Base-by-base conservation (phyloP, 2,888 invertebrate species). In the Entomobrya multifasciata region DNA sequence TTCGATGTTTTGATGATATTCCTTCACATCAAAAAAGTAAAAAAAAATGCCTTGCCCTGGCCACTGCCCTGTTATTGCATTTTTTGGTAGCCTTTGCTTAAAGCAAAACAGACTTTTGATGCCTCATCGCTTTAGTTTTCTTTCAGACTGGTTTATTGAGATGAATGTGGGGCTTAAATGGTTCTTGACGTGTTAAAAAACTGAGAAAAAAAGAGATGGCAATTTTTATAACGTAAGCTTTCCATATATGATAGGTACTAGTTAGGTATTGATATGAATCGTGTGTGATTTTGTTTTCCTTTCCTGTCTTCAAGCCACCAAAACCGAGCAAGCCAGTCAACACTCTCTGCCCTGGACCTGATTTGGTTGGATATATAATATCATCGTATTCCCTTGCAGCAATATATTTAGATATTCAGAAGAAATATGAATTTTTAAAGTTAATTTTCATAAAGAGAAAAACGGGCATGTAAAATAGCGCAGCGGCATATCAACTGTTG, bases 111-210 rank as follows among this genome's bases (percentile, higher is more conserved):
- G 10, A 36, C 36, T 17, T 41, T 22, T 25, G 25, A 20, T 57
- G 8, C 11, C 13, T 55, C 55, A 8, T 17, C n/a, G 52, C n/a
- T 55, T 15, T 55, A 15, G 13, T 52, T 52, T 60, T 15, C 27
- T 15, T 41, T 49, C 57, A 81, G 81, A 81, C 81, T 81, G 81
- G 81, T 81, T 81, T 81, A 81, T 72, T 81, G 57, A 70, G 70
- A 72, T 49, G 47, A 81, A 72, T 81, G 81, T 20, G 27, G 10
- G 25, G 30, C 49, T 70, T 57, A 25, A 81, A 81, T 72, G 70
- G 55, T 25, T 20, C 52, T 49, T 81, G 81, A 72, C 81, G 70
- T 70, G 72, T 60, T n/a, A n/a, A n/a, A n/a, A n/a, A 10, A 67
- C 30, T 22, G n/a, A 70, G 15, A 55, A 81, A 72, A 47, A 65